phyloP scores from a whole-genome alignment of 2,797 vertebrate species.

The Darevskia nairensis region DNA sequence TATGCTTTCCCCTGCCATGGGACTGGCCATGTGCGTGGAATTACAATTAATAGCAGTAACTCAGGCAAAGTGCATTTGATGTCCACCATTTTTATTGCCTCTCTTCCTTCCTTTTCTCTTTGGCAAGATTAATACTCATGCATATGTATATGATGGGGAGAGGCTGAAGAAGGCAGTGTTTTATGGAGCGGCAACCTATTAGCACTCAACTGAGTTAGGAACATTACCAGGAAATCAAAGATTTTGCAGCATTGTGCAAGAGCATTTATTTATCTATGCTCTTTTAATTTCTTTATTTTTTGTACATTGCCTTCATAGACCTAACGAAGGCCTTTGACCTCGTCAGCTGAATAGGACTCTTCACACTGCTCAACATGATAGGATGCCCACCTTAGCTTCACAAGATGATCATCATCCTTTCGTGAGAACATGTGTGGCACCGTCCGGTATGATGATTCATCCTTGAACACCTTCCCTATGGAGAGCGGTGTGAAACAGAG shows the following conservation, averaged over 20 bases:
- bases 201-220: background rate
- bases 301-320: too few species aligned
- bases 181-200: background rate
- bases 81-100: conserved; percentile 58
- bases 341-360: too few species aligned
- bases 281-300: background rate
- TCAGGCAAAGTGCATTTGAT: conserved; percentile 51
- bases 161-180: background rate
- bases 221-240: background rate
- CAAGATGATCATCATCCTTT: too few species aligned
- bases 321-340: too few species aligned
- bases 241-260: background rate
- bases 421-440: too few species aligned
- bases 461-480: too few species aligned
- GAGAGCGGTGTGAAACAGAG: too few species aligned
- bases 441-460: too few species aligned
- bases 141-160: background rate
- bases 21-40: conserved; percentile 43
- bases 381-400: too few species aligned
- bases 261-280: background rate
- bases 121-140: conserved; percentile 42
- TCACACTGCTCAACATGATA: too few species aligned
- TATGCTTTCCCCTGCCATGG: conserved; percentile 42
- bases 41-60: conserved; percentile 66
- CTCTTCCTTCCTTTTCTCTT: background rate